These are phyloP conservation scores for Caenorhabditis sp. DNA, from an alignment of 2,888 invertebrate genomes.

Conservation along the genomic window DNA sequence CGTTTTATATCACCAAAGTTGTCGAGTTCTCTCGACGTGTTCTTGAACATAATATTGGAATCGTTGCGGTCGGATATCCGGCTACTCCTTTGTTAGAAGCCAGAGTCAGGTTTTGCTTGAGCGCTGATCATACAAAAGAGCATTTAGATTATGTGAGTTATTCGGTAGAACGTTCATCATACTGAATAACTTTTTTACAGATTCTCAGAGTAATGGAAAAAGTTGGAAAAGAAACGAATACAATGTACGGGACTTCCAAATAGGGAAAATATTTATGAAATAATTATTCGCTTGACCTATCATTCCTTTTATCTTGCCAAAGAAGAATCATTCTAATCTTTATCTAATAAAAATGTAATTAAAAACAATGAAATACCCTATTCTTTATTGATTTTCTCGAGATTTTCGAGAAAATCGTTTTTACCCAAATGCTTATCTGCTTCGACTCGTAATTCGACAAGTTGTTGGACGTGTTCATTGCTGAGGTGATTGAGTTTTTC, in stretches of 20 bases:
- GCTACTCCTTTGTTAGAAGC: slow-evolving; percentile 93
- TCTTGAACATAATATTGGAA: slow-evolving; percentile 83
- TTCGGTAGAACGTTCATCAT: neutral
- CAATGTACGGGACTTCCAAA: slow-evolving; percentile 24
- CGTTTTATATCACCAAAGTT: slow-evolving; percentile 60
- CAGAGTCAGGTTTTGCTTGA: slow-evolving; percentile 87
- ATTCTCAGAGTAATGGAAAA: slow-evolving; percentile 24
- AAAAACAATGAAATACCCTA: neutral
- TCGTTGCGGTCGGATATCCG: slow-evolving; percentile 96
- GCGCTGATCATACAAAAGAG: slow-evolving; percentile 73
- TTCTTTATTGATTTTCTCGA: slow-evolving; percentile 9
- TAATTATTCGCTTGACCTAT: too few species aligned
- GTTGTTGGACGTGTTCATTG: slow-evolving; percentile 63
- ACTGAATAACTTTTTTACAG: slow-evolving; percentile 5
- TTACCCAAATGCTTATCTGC: slow-evolving; percentile 47
- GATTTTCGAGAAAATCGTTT: slow-evolving; percentile 31
- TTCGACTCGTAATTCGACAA: slow-evolving; percentile 63
- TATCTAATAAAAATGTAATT: neutral
- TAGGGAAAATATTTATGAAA: neutral
- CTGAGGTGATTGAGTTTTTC: slow-evolving; percentile 51
- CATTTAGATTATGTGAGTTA: slow-evolving; percentile 59
- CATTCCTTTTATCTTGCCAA: neutral
- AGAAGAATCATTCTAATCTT: neutral
- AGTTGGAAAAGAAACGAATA: slow-evolving; percentile 34
- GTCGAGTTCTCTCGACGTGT: slow-evolving; percentile 84